Evolutionary conservation across 30 jellyfish, hydroid and myxozoan genomes (phyloP).

Genomic region (Aurelia aurita complex sp. Pacific): DNA sequence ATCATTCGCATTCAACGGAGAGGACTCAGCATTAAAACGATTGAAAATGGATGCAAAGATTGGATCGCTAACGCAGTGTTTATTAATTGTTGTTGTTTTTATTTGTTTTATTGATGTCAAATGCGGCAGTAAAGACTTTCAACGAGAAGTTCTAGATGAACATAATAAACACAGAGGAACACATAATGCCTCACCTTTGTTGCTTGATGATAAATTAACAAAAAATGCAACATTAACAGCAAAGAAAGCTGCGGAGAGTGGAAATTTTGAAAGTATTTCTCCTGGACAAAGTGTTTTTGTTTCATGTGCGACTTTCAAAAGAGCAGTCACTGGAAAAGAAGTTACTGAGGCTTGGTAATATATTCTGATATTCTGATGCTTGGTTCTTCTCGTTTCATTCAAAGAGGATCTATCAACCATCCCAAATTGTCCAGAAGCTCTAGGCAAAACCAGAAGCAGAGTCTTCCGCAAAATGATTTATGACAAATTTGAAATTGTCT

Average conservation of each 20-base stretch:
- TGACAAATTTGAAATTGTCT: not conserved
- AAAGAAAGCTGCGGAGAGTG: conserved; percentile 62
- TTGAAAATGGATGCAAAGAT: not conserved
- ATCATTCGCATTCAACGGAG: too few species aligned
- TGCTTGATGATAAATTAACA: conserved; percentile 61
- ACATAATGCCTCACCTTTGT: conserved; percentile 63
- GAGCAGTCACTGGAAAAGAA: conserved; percentile 61
- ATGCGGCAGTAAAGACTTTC: conserved; percentile 36
- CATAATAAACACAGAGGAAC: conserved; percentile 75
- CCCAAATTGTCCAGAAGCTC: too few species aligned
- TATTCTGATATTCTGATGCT: not conserved
- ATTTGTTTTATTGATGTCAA: not conserved
- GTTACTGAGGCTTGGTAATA: conserved; percentile 64
- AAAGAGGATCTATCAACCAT: too few species aligned
- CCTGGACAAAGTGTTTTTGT: conserved; percentile 66
- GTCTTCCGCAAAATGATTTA: too few species aligned
- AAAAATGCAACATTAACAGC: conserved; percentile 68
- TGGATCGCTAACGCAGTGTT: not conserved
- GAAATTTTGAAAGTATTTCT: conserved; percentile 47
- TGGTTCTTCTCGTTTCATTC: too few species aligned
- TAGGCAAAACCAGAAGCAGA: too few species aligned
- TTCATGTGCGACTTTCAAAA: conserved; percentile 66
- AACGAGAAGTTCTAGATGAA: conserved; percentile 57
- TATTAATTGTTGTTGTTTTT: not conserved
- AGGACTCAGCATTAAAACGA: not conserved